These are phyloP conservation scores for Channa maculata DNA, from an alignment of 2,113 vertebrate genomes.

Conservation along the genomic window DNA sequence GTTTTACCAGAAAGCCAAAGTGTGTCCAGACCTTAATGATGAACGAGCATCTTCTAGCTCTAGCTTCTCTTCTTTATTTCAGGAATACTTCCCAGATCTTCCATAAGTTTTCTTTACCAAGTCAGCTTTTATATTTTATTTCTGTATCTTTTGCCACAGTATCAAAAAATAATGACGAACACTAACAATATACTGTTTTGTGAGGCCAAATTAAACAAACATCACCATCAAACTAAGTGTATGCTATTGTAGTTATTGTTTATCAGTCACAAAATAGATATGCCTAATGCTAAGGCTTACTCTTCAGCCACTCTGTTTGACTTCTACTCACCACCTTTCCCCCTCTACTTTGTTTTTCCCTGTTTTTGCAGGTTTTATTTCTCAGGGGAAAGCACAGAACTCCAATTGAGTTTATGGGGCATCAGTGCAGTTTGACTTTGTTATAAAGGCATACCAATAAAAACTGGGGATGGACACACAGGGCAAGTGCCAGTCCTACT, in stretches of 20 bases:
- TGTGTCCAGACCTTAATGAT: too few species aligned
- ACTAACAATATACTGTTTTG: not conserved
- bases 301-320: constrained; percentile 33
- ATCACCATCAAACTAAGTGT: not conserved
- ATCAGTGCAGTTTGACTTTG: constrained; percentile 58
- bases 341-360: constrained; percentile 26
- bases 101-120: too few species aligned
- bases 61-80: too few species aligned
- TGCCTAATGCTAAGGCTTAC: not conserved
- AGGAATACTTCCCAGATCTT: too few species aligned
- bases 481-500: constrained; percentile 28
- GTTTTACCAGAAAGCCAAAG: too few species aligned
- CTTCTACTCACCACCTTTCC: constrained; percentile 9
- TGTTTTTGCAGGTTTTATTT: constrained; percentile 46
- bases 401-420: constrained; percentile 51
- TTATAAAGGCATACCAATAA: constrained; percentile 69
- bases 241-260: constrained; percentile 9
- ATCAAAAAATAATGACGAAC: too few species aligned
- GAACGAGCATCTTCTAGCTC: too few species aligned
- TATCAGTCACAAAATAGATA: not conserved
- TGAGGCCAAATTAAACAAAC: not conserved
- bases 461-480: constrained; percentile 37
- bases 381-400: constrained; percentile 37
- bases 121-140: too few species aligned
- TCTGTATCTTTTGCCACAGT: too few species aligned